Evolutionary conservation across 2,888 invertebrate genomes (phyloP).

Genomic region (Linnaemya tessellans): DNA sequence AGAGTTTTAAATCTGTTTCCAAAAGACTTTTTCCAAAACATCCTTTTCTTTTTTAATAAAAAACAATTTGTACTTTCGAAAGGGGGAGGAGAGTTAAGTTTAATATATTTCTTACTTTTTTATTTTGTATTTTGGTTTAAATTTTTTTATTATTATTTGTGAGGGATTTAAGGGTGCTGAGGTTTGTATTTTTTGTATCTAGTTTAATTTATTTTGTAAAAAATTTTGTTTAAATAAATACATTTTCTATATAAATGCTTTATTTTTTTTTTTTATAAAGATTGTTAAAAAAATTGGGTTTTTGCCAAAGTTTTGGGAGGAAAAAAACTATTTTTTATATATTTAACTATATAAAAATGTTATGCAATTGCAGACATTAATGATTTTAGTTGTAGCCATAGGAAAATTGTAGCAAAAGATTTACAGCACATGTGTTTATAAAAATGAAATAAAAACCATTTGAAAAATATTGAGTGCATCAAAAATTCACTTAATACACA

Average conservation of each 20-base stretch:
- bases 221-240: conserved; percentile 62
- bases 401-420: background rate
- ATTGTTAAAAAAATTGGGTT: conserved; percentile 49
- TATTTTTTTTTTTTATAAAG: conserved; percentile 1
- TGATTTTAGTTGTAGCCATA: background rate
- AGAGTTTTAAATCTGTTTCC: conserved; percentile 14
- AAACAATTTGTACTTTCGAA: conserved; percentile 84
- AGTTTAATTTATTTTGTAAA: conserved; percentile 69
- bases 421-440: too few species aligned
- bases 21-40: conserved; percentile 75
- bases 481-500: background rate
- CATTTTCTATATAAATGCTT: conserved; percentile 36
- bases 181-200: conserved; percentile 81
- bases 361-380: conserved; percentile 14
- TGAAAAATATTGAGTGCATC: too few species aligned
- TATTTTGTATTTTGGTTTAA: conserved; percentile 74
- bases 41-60: conserved; percentile 79
- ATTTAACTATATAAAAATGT: conserved; percentile 20
- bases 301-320: conserved; percentile 34
- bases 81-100: conserved; percentile 81
- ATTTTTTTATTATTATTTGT: conserved; percentile 75
- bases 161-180: conserved; percentile 81
- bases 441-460: too few species aligned
- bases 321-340: background rate
- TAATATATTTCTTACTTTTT: conserved; percentile 78